A percentile compares a stretch with the other conserved stretches of the same genome.
These are phyloP conservation scores for Tetramorium alpestre DNA, from an alignment of 1,140 invertebrate species.

Conservation along the genomic window DNA sequence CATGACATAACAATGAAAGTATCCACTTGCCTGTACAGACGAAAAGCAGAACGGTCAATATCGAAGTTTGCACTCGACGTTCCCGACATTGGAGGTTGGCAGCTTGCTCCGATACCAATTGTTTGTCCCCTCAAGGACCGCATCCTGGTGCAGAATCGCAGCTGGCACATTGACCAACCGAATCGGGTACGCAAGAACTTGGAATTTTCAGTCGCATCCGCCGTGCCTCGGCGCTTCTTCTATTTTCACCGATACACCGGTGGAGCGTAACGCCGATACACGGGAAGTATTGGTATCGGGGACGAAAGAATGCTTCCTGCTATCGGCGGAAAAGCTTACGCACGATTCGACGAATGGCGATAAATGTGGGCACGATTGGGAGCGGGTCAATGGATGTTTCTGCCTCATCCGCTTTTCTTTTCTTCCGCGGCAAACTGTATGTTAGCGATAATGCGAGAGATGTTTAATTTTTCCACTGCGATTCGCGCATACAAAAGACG, in stretches of 20 bases:
- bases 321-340: constrained; percentile 51
- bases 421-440: constrained; percentile 9
- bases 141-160: neutral
- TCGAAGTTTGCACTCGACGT: constrained; percentile 18
- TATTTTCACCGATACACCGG: constrained; percentile 41
- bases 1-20: neutral
- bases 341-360: constrained; percentile 57
- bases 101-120: neutral
- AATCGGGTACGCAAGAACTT: constrained; percentile 27
- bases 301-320: constrained; percentile 45
- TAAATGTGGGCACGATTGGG: constrained; percentile 60
- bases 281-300: constrained; percentile 53
- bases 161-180: constrained; percentile 39
- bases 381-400: constrained; percentile 56
- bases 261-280: constrained; percentile 45
- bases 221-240: neutral
- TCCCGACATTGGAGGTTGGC: constrained; percentile 8
- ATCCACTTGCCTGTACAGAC: neutral
- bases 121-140: constrained; percentile 32
- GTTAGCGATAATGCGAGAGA: constrained; percentile 14
- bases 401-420: constrained; percentile 1
- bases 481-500: neutral
- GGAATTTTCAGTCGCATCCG: neutral
- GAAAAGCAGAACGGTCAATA: constrained; percentile 28
- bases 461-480: constrained; percentile 42